phyloP scores from a whole-genome alignment of 2,797 vertebrate genomes.

The Darevskia mixta region DNA sequence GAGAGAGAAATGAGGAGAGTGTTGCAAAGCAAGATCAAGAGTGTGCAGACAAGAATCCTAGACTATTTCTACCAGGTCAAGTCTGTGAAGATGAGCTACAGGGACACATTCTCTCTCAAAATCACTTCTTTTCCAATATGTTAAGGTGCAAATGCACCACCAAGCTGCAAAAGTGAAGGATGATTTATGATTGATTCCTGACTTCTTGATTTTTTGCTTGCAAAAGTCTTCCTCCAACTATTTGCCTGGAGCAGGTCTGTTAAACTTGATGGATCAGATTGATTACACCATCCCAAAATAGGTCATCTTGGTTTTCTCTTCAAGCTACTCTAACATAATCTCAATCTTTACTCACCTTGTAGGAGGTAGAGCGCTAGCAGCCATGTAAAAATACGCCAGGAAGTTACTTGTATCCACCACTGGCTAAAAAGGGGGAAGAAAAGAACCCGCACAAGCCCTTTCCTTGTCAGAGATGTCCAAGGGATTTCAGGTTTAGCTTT shows the following conservation, averaged over 20 bases:
- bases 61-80: neutral
- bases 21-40: neutral
- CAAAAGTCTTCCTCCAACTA: neutral
- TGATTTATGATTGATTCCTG: neutral
- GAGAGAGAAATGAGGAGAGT: neutral
- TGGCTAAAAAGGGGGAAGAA: conserved; percentile 94
- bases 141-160: neutral
- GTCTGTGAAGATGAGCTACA: neutral
- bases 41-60: neutral
- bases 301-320: rapidly evolving
- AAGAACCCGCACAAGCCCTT: conserved; percentile 94
- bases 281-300: neutral
- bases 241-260: neutral
- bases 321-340: neutral
- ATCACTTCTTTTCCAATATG: neutral
- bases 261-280: neutral
- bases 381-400: conserved; percentile 88
- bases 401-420: conserved; percentile 99
- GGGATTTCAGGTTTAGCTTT: conserved; percentile 98
- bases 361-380: conserved; percentile 92
- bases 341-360: conserved; percentile 84
- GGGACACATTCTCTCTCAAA: neutral
- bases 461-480: conserved; percentile 93
- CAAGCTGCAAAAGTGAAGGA: neutral
- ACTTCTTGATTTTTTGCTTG: neutral